Evolutionary conservation across 53 echinoderm and acorn worm genomes (phyloP).

Genomic region (Stichopus horrens): DNA sequence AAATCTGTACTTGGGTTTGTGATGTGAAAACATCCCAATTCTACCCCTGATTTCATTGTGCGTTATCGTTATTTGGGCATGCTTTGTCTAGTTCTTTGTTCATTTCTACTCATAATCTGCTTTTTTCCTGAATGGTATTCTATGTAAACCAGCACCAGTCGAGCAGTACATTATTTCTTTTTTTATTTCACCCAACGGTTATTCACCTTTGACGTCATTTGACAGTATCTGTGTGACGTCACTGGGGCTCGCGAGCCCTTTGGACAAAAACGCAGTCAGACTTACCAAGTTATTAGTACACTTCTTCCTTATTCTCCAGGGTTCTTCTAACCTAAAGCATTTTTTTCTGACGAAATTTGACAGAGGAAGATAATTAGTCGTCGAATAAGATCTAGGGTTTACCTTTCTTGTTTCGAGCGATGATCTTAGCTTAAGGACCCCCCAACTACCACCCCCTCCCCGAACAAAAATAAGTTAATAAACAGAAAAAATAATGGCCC

Average conservation of each 20-base stretch:
- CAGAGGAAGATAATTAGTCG: conserved; percentile 11
- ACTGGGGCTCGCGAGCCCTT: conserved; percentile 17
- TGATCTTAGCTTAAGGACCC: too few species aligned
- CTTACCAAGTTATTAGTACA: conserved; percentile 35
- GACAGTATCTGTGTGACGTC: not conserved
- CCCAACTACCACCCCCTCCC: too few species aligned
- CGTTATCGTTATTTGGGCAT: too few species aligned
- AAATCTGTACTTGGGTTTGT: too few species aligned
- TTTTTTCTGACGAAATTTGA: conserved; percentile 11
- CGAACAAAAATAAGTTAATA: too few species aligned
- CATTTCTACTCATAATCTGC: too few species aligned
- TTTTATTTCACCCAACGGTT: conserved; percentile 8
- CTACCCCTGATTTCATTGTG: too few species aligned
- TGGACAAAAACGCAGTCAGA: conserved; percentile 15
- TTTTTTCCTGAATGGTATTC: too few species aligned
- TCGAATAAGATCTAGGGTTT: not conserved
- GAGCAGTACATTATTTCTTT: not conserved
- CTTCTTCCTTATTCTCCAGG: not conserved
- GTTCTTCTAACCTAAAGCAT: conserved; percentile 23
- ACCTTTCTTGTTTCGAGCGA: too few species aligned
- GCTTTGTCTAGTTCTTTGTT: too few species aligned
- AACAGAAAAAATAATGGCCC: too few species aligned
- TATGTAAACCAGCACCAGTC: not conserved
- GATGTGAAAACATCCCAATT: too few species aligned
- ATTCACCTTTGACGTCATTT: conserved; percentile 14